Evolutionary conservation across 2,113 vertebrate genomes (phyloP), one percentile per base, ranked within the genome.

Genomic region (Nothobranchius kuhntae): DNA sequence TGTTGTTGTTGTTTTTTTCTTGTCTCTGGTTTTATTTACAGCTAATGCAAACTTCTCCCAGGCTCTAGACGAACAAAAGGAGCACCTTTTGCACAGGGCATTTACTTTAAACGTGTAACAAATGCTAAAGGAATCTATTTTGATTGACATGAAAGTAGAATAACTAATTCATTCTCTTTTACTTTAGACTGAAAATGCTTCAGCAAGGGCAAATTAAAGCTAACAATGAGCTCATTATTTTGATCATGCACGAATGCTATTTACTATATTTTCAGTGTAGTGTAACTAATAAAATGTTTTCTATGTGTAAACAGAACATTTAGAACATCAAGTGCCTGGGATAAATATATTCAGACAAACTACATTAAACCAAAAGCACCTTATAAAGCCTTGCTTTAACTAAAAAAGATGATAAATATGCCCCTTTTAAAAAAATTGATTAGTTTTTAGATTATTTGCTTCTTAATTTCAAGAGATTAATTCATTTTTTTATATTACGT

Each of bases 321-420:
- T 53, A 50, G 46, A 44, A 61, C 35, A 65, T 80, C 21, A 87
- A 87, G 85, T 89, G 86, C 87, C 84, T 87, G 67, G 80, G 74
- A 80, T 82, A 51, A 57, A 73, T 65, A 61, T 55, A 71, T 47
- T 36, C 77, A 79, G 71, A 81, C 51, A 36, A 66, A 61, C 51
- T 66, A 74, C 62, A 65, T 73, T 38, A 57, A 1, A 69, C 60
- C 68, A 75, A 74, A 65, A 67, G 68, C 71, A 71, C 65, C 15
- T 78, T 56, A 51, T 15, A 61, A 78, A 72, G 63, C 74, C 58
- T 79, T 67, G 46, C 35, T 56, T 65, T 40, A 52, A 58, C 55
- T 21, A 21, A 67, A 36, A 4, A 55, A 36, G 30, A 36, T 8
- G 13, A 55, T 15, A 40, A 24, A 4, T 13, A 13, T 46, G 36